Base-by-base conservation (phyloP, 1,140 invertebrate genomes). In the Streblospio benedicti region DNA sequence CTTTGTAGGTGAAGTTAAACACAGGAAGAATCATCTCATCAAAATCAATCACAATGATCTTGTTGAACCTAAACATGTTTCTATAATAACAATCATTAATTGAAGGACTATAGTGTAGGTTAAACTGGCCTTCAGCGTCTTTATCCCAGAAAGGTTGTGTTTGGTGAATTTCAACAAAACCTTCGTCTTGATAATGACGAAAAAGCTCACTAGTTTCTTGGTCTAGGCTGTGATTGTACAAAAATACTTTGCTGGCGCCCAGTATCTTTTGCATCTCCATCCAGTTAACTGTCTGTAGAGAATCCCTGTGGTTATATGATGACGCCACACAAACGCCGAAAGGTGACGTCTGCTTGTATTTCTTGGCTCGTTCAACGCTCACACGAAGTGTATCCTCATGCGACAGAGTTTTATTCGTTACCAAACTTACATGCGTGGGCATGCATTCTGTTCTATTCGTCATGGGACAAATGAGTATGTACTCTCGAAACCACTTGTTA, bases 161-260 rank as follows among this genome's bases (percentile, higher is more conserved):
- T 86, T 53, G 93, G 79, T 44, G 70, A 55, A 91, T 91, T 93
- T 3, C 89, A 89, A 93, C 84, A 1, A 87, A 6, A 6, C 44
- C 44, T 59, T 82, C 68, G 12, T 63, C 51, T 1, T 81, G 78
- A 69, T 91, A 91, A 69, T 87, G 81, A 18, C 83, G 80, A 32
- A 94, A 79, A 18, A 47, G n/a, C n/a, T n/a, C n/a, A 20, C 44
- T 27, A n/a, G 5, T n/a, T 47, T 27, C 44, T 1, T 81, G 74
- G 4, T 90, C 89, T 33, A 93, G 78, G 0, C 91, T 91, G 71
- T 92, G 86, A 73, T 94, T 93, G 79, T 93, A 95, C 70, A 95
- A 85, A 28, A 88, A 90, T 71, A 94, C 91, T 73, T 92, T 90
- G 38, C 83, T 84, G 1, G 87, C 87, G 0, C 91, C 91, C 50